Evolutionary conservation across 2,113 vertebrate genomes (phyloP), one percentile per base, ranked within the genome.

Genomic region (Melanerpes aurifrons): DNA sequence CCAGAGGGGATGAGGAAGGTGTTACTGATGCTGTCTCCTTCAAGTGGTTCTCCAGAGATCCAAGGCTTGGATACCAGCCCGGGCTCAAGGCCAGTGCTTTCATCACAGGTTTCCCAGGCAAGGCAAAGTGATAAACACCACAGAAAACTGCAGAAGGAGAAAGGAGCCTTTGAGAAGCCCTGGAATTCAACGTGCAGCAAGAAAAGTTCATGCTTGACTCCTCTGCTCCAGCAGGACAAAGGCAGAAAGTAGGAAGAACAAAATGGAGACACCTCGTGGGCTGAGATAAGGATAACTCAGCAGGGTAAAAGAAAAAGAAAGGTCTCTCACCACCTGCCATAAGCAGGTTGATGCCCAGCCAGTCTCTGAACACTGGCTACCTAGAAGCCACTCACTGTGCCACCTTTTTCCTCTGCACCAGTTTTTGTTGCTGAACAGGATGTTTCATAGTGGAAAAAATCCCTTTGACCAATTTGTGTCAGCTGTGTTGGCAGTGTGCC

Each of bases 91-190:
- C 67, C n/a, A 63, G 13, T 28, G 25, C 16, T 92, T 94, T 72
- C 59, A 63, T 56, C 3, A 0, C 15, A 32, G 22, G 6, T 63
- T 82, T 92, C 35, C 35, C 48, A 79, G 48, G 29, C 43, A 79
- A 56, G 22, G 75, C 29, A 68, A 90, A 88, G 28, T 35, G n/a
- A 47, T 32, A 58, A 87, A 56, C 21, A 69, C 47, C 35, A 88
- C 12, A 72, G 68, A 71, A 90, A 82, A 56, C 59, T 59, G 43
- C 56, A 86, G 50, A 86, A 80, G 31, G 24, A 64, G 76, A 92
- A 89, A 68, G 58, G 8, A 86, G 37, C n/a, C 21, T 35, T 40
- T 86, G n/a, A 64, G 8, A 86, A 22, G 1, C 32, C 32, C 37
- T 63, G 24, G 13, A 76, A 86, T 57, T 64, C 56, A 43, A n/a